Evolutionary conservation across 2,797 vertebrate genomes (phyloP), one percentile per base, ranked within the genome.

Genomic region (Paedocypris micromegethes): DNA sequence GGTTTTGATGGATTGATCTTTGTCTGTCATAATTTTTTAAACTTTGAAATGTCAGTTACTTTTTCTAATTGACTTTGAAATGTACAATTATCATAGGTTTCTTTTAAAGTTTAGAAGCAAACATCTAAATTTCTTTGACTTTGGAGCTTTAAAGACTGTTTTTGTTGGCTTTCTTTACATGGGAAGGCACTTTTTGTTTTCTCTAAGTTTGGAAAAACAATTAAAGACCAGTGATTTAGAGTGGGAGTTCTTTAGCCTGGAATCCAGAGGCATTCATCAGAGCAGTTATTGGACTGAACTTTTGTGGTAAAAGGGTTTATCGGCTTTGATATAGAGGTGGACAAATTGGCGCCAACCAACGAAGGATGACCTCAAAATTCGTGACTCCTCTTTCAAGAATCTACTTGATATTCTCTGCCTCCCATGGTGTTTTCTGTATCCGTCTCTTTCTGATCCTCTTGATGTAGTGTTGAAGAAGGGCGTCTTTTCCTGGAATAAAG

Each of bases 191-290:
- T 5, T 3, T 4, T 8, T n/a, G n/a, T 45, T 57, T 54, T n/a
- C 42, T 66, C 57, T 48, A 23, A 3, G 45, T 37, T 57, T 37
- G 46, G 54, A 56, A 57, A 9, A 66, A 66, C 64, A 57, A 57
- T 50, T 42, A 66, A 66, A 56, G 7, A 56, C 45, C 53, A 7
- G 64, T 66, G 64, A 56, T 6, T 70, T 62, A 41, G 23, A 9
- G 66, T 47, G 58, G 45, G 59, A 70, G 59, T 63, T 57, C 7
- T 39, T 49, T 37, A 56, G 52, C 57, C 9, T 56, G 59, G 59
- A 57, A 70, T 63, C 40, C 9, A 37, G 55, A 44, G 45, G 62
- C 68, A 64, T 70, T 44, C 60, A 64, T 66, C 58, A 66, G 50
- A 60, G 51, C 4, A 2, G 2, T 46, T n/a, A 61, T 48, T 9